Base-by-base conservation (phyloP, 2,113 vertebrate genomes). In the Apaloderma vittatum region DNA sequence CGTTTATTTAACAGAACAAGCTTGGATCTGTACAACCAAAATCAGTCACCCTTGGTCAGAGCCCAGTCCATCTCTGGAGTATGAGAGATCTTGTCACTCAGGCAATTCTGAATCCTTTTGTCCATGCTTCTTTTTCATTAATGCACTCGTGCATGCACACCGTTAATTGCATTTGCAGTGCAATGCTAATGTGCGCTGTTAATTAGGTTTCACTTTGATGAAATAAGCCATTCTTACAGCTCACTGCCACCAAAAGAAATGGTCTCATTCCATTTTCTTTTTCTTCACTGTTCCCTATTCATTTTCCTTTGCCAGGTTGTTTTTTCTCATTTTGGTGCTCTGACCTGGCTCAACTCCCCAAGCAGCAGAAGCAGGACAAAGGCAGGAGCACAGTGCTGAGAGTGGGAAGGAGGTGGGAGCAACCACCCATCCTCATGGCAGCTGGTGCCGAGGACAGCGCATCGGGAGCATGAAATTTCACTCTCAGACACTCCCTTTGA, bases 151-250 rank as follows among this genome's bases (percentile, higher is more conserved):
- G 89, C 89, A 57, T 94, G 48, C 57, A 52, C 13, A 17, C 68
- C 3, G 4, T 78, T 97, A 97, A 96, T 97, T 97, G 94, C 95
- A 36, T 78, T 95, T 95, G 79, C 57, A 77, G 45, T 74, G 73
- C 0, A 0, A 75, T 91, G 86, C 76, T 96, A 91, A 91, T 96
- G 57, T 55, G 65, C 23, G 3, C 91, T 87, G 73, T 92, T 97
- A 96, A 97, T 97, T 95, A 75, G 65, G 57, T 92, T 94, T 93
- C 61, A 40, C 91, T 96, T 93, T 78, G 89, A 91, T 96, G 80
- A 95, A 96, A 63, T 81, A 93, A 94, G 45, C 57, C 86, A 49
- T 96, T 89, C 76, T 96, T 94, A 75, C 95, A 96, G 80, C 94
- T 96, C 76, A 40, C 80, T 94, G 76, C 71, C 68, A 91, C 89